These are phyloP conservation scores for Nomada hirtipes DNA, from an alignment of 2,888 invertebrate species.

Conservation along the genomic window DNA sequence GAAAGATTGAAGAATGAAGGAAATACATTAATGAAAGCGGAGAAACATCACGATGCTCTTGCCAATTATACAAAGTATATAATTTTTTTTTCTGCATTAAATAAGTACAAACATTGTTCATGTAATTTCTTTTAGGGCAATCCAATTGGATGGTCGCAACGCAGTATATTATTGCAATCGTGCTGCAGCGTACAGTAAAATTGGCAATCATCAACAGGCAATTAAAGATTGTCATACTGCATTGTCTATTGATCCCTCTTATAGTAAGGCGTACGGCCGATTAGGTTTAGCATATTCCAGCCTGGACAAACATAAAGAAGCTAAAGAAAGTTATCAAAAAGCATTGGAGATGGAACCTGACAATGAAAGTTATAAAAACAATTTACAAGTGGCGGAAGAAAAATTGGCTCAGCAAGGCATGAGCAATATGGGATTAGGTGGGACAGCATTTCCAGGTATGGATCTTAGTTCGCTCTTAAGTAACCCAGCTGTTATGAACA, in stretches of 20 bases:
- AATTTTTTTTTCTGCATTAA: constrained; percentile 1
- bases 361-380: constrained; percentile 95
- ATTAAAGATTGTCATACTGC: constrained; percentile 96
- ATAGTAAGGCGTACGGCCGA: constrained; percentile 97
- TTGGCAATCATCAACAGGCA: constrained; percentile 93
- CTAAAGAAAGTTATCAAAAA: constrained; percentile 93
- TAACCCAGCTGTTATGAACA: constrained; percentile 93
- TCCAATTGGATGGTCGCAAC: constrained; percentile 93
- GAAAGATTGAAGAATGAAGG: constrained; percentile 95
- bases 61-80: constrained; percentile 90
- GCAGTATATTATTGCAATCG: constrained; percentile 98
- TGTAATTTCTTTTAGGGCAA: constrained; percentile 88
- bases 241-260: constrained; percentile 94
- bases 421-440: constrained; percentile 66
- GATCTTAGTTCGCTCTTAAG: constrained; percentile 89
- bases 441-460: constrained; percentile 76
- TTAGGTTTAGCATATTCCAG: constrained; percentile 95
- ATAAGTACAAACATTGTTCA: not conserved
- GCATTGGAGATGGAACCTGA: constrained; percentile 96
- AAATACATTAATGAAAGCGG: constrained; percentile 94
- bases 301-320: constrained; percentile 92
- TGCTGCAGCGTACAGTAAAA: constrained; percentile 97
- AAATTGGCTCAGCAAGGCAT: constrained; percentile 81
- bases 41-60: constrained; percentile 92
- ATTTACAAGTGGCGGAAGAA: constrained; percentile 93